These are phyloP conservation scores for Hecatera dysodea DNA, from an alignment of 2,888 invertebrate species.

Conservation along the genomic window DNA sequence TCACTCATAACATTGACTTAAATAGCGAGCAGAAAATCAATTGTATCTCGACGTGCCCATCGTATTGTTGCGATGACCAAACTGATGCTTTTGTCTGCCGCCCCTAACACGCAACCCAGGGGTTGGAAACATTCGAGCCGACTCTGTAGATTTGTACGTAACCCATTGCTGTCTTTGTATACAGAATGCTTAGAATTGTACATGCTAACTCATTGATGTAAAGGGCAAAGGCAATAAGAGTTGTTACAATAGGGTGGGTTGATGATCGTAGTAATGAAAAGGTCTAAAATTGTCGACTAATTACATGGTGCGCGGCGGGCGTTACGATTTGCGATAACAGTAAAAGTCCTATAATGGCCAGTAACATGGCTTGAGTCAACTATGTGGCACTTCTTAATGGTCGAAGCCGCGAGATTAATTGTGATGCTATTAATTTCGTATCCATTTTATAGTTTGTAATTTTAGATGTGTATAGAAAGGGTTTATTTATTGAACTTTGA, in stretches of 20 bases:
- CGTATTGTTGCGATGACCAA: conserved; percentile 79
- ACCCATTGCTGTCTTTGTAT: conserved; percentile 64
- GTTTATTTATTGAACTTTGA: conserved; percentile 64
- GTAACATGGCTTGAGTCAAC: conserved; percentile 83
- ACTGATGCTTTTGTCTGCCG: conserved; percentile 78
- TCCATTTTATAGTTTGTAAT: conserved; percentile 66
- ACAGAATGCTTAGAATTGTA: neutral
- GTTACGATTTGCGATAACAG: conserved; percentile 88
- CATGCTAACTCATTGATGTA: conserved; percentile 60
- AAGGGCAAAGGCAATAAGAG: conserved; percentile 9
- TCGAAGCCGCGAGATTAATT: conserved; percentile 76
- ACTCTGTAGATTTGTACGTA: conserved; percentile 18
- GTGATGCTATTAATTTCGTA: conserved; percentile 72
- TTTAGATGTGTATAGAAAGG: conserved; percentile 63
- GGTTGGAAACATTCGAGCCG: conserved; percentile 38
- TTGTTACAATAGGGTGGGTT: conserved; percentile 43
- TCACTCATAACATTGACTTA: conserved; percentile 72
- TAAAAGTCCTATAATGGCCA: conserved; percentile 86
- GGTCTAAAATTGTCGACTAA: conserved; percentile 81
- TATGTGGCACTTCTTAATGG: conserved; percentile 84
- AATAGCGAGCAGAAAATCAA: conserved; percentile 79
- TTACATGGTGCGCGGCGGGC: conserved; percentile 82
- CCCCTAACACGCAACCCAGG: conserved; percentile 74
- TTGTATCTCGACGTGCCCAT: conserved; percentile 80
- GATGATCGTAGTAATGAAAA: conserved; percentile 69